These are phyloP conservation scores for Mimas tiliae DNA, from an alignment of 2,888 invertebrate species.

Conservation along the genomic window DNA sequence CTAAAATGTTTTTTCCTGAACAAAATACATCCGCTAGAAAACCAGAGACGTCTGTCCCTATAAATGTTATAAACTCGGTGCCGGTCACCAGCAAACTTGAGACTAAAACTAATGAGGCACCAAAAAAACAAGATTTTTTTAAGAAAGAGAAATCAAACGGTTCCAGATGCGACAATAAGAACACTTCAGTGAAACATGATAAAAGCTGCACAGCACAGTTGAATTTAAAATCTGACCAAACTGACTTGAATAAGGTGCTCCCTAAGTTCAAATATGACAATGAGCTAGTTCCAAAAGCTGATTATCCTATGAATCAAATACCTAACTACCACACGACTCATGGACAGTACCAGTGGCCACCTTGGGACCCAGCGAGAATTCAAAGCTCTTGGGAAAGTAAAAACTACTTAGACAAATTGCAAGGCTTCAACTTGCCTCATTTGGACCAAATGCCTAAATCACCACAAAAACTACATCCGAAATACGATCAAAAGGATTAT, in stretches of 20 bases:
- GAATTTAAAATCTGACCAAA: constrained; percentile 72
- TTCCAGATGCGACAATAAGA: constrained; percentile 69
- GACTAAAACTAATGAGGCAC: constrained; percentile 67
- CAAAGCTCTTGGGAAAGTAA: constrained; percentile 84
- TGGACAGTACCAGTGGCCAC: constrained; percentile 87
- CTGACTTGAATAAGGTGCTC: constrained; percentile 82
- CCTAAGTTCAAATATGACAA: constrained; percentile 82
- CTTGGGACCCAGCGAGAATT: constrained; percentile 82
- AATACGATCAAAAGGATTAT: constrained; percentile 79
- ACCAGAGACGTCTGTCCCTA: constrained; percentile 76
- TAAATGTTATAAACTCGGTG: constrained; percentile 75
- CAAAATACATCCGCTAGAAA: constrained; percentile 66
- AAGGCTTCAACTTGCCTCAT: constrained; percentile 85
- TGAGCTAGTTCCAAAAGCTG: constrained; percentile 84
- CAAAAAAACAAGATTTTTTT: constrained; percentile 81
- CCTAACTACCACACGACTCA: constrained; percentile 88
- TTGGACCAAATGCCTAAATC: constrained; percentile 85
- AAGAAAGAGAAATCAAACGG: constrained; percentile 78
- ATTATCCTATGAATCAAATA: constrained; percentile 87
- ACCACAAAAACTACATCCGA: constrained; percentile 84
- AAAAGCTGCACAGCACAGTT: constrained; percentile 70
- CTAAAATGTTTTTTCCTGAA: constrained; percentile 80
- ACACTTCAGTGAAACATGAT: constrained; percentile 73
- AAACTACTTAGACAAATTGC: constrained; percentile 85
- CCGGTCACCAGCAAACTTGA: constrained; percentile 71